Percentiles rank a stretch among this genome's conserved stretches.
Conservation (phyloP, 2,113 vertebrate genomes). For the Paramormyrops kingsleyae region DNA sequence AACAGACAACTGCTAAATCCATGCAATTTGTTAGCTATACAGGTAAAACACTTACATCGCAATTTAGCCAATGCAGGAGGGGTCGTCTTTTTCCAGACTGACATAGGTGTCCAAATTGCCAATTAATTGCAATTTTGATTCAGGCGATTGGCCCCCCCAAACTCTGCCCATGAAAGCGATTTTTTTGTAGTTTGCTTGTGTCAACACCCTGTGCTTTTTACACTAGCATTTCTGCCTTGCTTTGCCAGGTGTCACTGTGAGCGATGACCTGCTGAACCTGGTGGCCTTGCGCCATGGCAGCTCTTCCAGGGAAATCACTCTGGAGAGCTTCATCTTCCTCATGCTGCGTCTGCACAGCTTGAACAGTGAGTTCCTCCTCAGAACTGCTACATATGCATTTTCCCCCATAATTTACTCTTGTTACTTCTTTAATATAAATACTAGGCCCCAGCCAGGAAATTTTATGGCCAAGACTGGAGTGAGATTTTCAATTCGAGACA, state of each 20-base stretch:
- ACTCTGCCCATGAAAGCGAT: not conserved
- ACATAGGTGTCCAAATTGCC: not conserved
- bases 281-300: conserved; percentile 50
- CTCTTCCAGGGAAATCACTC: conserved; percentile 33
- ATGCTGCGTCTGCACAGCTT: conserved; percentile 54
- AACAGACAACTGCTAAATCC: not conserved
- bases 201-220: not conserved
- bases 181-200: not conserved
- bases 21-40: not conserved
- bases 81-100: not conserved
- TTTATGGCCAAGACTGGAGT: not conserved
- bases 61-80: not conserved
- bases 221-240: not conserved
- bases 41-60: not conserved
- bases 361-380: conserved; percentile 42
- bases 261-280: conserved; percentile 50
- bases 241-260: conserved; percentile 39
- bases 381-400: not conserved
- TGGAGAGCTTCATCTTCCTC: conserved; percentile 59
- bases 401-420: not conserved
- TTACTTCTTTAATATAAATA: not conserved
- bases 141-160: not conserved
- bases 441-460: not conserved
- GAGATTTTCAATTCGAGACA: not conserved
- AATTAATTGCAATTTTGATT: not conserved